Conservation (phyloP, 2,797 vertebrate genomes). For the Psittacula echo region DNA sequence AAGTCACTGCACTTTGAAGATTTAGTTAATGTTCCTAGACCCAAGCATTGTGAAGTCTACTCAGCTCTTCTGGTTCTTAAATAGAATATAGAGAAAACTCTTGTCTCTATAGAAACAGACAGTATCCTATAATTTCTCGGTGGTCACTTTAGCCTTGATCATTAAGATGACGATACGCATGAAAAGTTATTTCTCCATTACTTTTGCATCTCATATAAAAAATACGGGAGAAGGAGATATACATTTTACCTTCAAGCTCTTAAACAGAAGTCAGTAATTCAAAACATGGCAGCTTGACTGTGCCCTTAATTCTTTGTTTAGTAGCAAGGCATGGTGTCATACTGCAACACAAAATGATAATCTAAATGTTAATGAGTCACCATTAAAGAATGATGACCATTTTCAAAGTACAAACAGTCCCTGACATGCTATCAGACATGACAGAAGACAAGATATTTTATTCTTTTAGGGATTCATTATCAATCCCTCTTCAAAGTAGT, state of each 20-base stretch:
- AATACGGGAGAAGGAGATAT: background rate
- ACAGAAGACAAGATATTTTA: conserved; percentile 49
- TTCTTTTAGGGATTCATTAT: conserved; percentile 42
- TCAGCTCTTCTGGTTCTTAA: background rate
- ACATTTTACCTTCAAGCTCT: background rate
- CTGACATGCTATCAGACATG: background rate
- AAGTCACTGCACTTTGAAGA: background rate
- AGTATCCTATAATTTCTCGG: background rate
- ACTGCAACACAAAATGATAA: conserved; percentile 8
- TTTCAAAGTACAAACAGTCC: conserved; percentile 31
- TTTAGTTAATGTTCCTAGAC: background rate
- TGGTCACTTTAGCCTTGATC: background rate
- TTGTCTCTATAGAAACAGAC: conserved; percentile 47
- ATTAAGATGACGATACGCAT: background rate
- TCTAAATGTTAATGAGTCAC: conserved; percentile 34
- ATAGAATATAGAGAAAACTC: background rate
- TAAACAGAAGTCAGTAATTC: background rate
- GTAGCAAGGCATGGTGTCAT: background rate
- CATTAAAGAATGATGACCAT: conserved; percentile 53
- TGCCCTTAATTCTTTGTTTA: background rate
- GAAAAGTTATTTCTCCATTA: background rate
- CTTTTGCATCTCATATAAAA: background rate
- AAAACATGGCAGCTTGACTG: background rate
- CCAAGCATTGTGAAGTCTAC: background rate
- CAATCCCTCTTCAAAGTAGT: conserved; percentile 18